These are phyloP conservation scores for Temnothorax curvispinosus DNA, from an alignment of 1,140 invertebrate genomes.

Conservation along the genomic window DNA sequence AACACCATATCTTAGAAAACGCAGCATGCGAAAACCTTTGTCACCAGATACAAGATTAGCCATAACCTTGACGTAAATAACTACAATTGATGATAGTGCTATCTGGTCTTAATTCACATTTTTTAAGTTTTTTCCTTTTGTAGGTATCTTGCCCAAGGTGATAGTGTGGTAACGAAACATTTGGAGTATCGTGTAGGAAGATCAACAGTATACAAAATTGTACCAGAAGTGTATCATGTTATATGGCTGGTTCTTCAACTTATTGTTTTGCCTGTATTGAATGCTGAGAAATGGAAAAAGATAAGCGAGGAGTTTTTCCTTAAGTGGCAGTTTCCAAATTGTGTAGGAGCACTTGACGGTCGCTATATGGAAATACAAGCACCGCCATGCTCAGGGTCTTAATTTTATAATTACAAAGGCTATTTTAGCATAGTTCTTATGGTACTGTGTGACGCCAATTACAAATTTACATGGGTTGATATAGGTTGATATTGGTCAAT, in stretches of 20 bases:
- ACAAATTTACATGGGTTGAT: slow-evolving; percentile 66
- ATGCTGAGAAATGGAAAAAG: not conserved
- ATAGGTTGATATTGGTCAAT: slow-evolving; percentile 60
- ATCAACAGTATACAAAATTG: not conserved
- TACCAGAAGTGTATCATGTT: not conserved
- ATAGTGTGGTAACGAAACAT: too few relatives aligned
- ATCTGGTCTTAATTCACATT: too few relatives aligned
- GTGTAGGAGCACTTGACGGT: too few relatives aligned
- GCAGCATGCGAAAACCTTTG: too few relatives aligned
- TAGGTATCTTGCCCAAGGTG: too few relatives aligned
- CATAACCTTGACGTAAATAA: too few relatives aligned
- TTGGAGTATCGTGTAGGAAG: too few relatives aligned
- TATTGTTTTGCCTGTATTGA: not conserved
- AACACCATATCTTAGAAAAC: too few relatives aligned
- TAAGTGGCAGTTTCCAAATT: not conserved
- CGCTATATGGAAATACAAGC: too few relatives aligned
- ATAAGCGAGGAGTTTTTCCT: not conserved
- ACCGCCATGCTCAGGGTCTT: slow-evolving; percentile 73
- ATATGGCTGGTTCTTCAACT: not conserved
- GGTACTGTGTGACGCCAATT: slow-evolving; percentile 82
- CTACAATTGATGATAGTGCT: too few relatives aligned
- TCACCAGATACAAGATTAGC: too few relatives aligned
- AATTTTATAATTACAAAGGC: slow-evolving; percentile 75
- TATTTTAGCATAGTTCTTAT: slow-evolving; percentile 82
- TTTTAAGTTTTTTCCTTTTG: too few relatives aligned